phyloP scores from a whole-genome alignment of 2,888 invertebrate genomes.

The Holacanthella duospinosa region DNA sequence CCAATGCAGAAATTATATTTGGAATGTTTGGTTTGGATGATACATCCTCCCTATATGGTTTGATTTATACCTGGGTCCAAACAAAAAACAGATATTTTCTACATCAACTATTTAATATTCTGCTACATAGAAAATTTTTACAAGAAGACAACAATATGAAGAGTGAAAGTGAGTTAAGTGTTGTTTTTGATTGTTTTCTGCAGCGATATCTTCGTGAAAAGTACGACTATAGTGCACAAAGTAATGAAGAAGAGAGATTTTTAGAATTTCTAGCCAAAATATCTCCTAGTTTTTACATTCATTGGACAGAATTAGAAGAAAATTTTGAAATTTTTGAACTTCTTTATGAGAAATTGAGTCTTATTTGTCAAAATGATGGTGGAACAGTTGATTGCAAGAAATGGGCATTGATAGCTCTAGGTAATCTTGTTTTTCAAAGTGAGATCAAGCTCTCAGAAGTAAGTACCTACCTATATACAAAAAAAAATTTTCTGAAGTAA shows the following conservation, averaged over 20 bases:
- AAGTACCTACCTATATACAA: constrained; percentile 5
- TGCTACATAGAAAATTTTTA: background rate
- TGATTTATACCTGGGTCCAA: constrained; percentile 7
- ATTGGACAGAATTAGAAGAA: background rate
- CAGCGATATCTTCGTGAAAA: background rate
- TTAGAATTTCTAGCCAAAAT: background rate
- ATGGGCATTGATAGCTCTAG: constrained; percentile 14
- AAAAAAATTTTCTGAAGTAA: background rate
- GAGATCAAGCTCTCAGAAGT: constrained; percentile 5
- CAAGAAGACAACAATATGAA: background rate
- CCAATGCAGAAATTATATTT: constrained; percentile 8
- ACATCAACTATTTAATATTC: background rate
- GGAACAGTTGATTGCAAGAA: constrained; percentile 23
- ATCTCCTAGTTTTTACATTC: background rate
- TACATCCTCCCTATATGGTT: no score
- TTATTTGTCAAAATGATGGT: constrained; percentile 14
- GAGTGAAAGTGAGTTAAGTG: background rate
- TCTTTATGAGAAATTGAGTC: constrained; percentile 13
- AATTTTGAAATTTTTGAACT: constrained; percentile 6
- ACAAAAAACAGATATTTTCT: background rate
- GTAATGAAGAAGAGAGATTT: background rate
- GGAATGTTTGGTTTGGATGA: background rate
- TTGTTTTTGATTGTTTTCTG: background rate
- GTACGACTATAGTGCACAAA: background rate
- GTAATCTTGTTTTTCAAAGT: constrained; percentile 17